A percentile compares a stretch with the other conserved stretches of the same genome.
Evolutionary conservation across 2,888 invertebrate genomes (phyloP).

Genomic region (Subacronicta megacephala): DNA sequence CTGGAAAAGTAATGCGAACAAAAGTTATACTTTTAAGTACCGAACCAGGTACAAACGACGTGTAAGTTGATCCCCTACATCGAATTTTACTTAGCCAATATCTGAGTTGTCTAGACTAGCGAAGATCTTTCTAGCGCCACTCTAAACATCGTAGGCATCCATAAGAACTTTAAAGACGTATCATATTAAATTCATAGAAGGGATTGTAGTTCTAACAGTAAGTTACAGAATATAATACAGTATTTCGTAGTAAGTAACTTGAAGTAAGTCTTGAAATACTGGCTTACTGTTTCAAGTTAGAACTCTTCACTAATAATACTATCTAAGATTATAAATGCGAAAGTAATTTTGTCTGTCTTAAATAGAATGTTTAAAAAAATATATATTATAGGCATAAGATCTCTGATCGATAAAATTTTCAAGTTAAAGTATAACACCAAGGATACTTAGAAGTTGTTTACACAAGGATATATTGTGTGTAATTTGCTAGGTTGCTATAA

Average conservation of each 20-base stretch:
- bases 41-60: conserved; percentile 35
- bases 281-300: background rate
- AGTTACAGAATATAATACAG: no score
- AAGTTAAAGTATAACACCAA: conserved; percentile 5
- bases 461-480: conserved; percentile 21
- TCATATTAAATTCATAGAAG: background rate
- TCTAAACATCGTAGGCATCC: conserved; percentile 3
- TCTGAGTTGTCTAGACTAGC: conserved; percentile 45
- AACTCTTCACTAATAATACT: background rate
- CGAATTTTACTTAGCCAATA: conserved; percentile 43
- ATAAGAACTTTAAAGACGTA: conserved; percentile 16
- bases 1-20: conserved; percentile 56
- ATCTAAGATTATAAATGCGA: no score
- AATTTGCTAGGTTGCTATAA: conserved; percentile 38
- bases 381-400: no score
- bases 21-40: conserved; percentile 48
- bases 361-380: no score
- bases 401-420: background rate
- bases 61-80: conserved; percentile 36
- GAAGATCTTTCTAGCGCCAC: conserved; percentile 30
- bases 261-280: background rate
- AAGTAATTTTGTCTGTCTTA: no score
- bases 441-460: conserved; percentile 27
- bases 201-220: background rate
- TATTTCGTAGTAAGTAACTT: no score